Conservation (phyloP, 2,888 invertebrate genomes). For the Epirrhoe tristata region DNA sequence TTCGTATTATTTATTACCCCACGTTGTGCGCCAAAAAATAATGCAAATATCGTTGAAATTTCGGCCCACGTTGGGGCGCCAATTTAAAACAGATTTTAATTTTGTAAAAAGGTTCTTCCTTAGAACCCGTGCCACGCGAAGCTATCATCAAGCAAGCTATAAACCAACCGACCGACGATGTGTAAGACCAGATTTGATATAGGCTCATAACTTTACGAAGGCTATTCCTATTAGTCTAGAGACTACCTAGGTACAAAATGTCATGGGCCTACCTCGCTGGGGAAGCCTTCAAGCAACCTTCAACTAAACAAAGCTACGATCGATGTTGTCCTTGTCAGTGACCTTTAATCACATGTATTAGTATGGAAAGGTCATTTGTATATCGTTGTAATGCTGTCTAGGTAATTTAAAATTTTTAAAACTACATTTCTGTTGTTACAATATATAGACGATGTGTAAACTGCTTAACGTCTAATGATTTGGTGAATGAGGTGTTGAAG, state of each 20-base stretch:
- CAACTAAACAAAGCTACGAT: slow-evolving; percentile 25
- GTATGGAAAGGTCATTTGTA: slow-evolving; percentile 1
- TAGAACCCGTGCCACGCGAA: background rate
- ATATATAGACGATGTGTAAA: background rate
- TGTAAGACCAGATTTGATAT: background rate
- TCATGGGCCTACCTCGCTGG: slow-evolving; percentile 4
- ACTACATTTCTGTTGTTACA: background rate
- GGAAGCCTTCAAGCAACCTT: slow-evolving; percentile 24
- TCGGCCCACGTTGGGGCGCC: slow-evolving; percentile 16
- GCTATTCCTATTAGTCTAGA: background rate
- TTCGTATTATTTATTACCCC: slow-evolving; percentile 17
- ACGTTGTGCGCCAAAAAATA: slow-evolving; percentile 24
- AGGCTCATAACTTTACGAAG: background rate
- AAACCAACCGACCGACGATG: background rate
- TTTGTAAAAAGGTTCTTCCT: background rate
- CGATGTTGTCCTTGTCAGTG: slow-evolving; percentile 27
- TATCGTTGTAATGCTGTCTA: background rate
- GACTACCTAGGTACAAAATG: slow-evolving; percentile 7
- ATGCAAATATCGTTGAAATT: background rate
- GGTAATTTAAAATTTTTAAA: background rate
- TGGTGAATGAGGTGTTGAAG: too few relatives aligned
- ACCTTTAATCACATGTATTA: slow-evolving; percentile 21
- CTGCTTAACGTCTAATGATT: background rate
- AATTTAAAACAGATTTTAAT: background rate
- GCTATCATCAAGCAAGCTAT: background rate